Evolutionary conservation across 2,113 vertebrate species (phyloP), one percentile per base, ranked within the genome.

Genomic region (Bufo gargarizans): DNA sequence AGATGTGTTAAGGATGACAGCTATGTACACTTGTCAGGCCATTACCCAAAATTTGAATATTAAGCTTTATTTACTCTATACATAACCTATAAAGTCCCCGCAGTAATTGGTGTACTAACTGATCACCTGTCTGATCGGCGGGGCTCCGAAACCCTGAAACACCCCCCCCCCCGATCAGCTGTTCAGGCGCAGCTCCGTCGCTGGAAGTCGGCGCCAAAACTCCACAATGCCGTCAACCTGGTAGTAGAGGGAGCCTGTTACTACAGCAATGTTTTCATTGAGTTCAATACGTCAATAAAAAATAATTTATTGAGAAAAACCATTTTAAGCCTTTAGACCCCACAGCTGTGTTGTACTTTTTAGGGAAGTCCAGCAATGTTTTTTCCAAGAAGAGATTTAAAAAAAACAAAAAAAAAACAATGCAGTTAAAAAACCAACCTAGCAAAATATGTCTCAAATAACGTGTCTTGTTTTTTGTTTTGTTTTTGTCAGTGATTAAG

Each of bases 1-100:
- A 87, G 72, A 82, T 47, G 3, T 47, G 69, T 19, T 10, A 85
- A 85, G 55, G 17, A 45, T 20, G 80, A 63, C n/a, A 65, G 19
- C 22, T 82, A 4, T 20, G 33, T 63, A 63, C 59, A 49, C 47
- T 45, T 20, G 79, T 82, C 58, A 49, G 49, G 49, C 11, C 50
- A 78, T 33, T 79, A 56, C 50, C 13, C 22, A 43, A n/a, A 55
- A 50, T 9, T 76, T 19, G 20, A 50, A 50, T 20, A 55, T 78
- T 11, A 77, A 11, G 4, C 20, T n/a, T n/a, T 77, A 50, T 53
- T 77, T 53, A n/a, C 55, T 43, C 22, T 43, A 5, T 14, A 71
- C 5, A 14, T 14, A 43, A 71, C 67, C 33, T 71, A 71, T 13
- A 16, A 22, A 22, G 67, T 71, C 67, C 6, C 67, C 5, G 22